These are phyloP conservation scores for Tiliacea citrago DNA, from an alignment of 2,888 invertebrate genomes.

Conservation along the genomic window DNA sequence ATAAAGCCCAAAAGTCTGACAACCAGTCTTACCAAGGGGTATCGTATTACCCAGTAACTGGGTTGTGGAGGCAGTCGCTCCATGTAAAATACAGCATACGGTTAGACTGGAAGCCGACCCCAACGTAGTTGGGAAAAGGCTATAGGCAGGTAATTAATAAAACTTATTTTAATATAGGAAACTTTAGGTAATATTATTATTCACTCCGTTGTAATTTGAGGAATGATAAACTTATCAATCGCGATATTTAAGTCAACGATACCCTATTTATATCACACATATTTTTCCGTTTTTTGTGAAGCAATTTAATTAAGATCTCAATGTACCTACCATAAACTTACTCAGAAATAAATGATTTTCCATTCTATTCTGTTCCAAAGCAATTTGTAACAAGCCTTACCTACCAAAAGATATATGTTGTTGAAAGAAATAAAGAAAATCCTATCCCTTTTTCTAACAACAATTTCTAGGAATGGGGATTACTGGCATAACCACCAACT, in stretches of 20 bases:
- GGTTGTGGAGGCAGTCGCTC: no score
- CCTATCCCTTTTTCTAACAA: slow-evolving; percentile 7
- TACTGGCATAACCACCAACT: not conserved
- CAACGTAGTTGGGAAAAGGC: no score
- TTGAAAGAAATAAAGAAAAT: not conserved
- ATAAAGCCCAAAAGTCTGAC: no score
- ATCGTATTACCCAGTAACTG: no score
- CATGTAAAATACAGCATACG: no score
- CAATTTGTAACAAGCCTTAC: not conserved
- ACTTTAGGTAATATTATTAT: not conserved
- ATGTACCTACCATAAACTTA: no score
- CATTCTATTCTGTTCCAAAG: not conserved
- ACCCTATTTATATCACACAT: not conserved
- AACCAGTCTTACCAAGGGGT: no score
- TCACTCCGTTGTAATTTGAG: not conserved
- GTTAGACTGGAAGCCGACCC: no score
- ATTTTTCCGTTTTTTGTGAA: not conserved
- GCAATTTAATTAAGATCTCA: no score
- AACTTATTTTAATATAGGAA: not conserved
- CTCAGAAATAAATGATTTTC: no score
- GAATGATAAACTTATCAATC: not conserved
- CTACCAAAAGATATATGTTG: not conserved
- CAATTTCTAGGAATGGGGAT: not conserved
- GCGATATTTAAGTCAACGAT: not conserved
- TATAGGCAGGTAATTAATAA: not conserved